Evolutionary conservation across 2,797 vertebrate species (phyloP).

Genomic region (Eidolon dupreanum): DNA sequence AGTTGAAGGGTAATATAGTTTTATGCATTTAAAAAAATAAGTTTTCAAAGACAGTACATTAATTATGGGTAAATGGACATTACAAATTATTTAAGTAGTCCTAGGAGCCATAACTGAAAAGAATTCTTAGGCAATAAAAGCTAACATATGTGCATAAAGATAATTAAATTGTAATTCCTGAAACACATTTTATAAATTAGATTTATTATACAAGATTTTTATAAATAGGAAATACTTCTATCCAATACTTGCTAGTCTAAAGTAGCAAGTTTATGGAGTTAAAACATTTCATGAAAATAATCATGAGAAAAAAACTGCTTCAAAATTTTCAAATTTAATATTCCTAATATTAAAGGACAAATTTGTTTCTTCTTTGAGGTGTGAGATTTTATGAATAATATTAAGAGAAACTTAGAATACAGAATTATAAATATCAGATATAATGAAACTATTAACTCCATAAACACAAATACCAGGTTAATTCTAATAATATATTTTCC

Average conservation of each 20-base stretch:
- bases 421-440: slow-evolving; percentile 57
- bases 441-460: slow-evolving; percentile 58
- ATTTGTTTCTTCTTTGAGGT: slow-evolving; percentile 47
- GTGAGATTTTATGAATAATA: slow-evolving; percentile 2
- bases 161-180: slow-evolving; percentile 25
- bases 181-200: slow-evolving; percentile 44
- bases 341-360: neutral
- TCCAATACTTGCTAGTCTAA: neutral
- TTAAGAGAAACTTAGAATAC: slow-evolving; percentile 29
- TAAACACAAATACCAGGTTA: slow-evolving; percentile 39
- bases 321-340: slow-evolving; percentile 43
- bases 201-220: slow-evolving; percentile 9
- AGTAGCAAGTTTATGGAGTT: slow-evolving; percentile 7
- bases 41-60: neutral
- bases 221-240: slow-evolving; percentile 20
- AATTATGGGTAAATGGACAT: neutral
- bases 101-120: neutral
- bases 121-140: slow-evolving; percentile 28
- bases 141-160: neutral
- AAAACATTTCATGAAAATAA: neutral
- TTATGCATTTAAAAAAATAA: slow-evolving; percentile 41
- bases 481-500: neutral
- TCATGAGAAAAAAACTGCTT: neutral
- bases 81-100: neutral
- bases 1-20: neutral